Evolutionary conservation across 2,888 invertebrate species (phyloP).

Genomic region (Chrysolina americana): DNA sequence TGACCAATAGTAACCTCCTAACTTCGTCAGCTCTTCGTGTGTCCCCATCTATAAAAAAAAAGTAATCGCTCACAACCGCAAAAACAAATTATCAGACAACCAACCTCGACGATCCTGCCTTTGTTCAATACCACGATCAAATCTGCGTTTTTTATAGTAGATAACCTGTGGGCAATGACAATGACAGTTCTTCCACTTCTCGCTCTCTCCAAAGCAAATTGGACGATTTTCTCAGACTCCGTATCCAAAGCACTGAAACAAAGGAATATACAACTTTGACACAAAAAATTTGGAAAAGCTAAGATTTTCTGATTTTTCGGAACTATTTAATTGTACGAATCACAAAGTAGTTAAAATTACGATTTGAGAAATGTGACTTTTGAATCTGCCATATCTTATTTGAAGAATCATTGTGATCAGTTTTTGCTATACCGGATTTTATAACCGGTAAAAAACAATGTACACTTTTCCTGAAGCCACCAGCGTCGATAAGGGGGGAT

Average conservation of each 20-base stretch:
- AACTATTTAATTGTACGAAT: too few species aligned
- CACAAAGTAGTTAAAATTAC: too few species aligned
- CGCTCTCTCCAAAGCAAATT: conserved; percentile 88
- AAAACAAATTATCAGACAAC: conserved; percentile 25
- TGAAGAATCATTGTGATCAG: too few species aligned
- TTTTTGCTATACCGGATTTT: too few species aligned
- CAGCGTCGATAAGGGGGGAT: too few species aligned
- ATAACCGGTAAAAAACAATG: too few species aligned
- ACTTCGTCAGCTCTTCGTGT: conserved; percentile 83
- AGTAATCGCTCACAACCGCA: neutral
- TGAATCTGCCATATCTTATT: too few species aligned
- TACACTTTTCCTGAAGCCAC: too few species aligned
- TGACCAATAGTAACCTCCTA: conserved; percentile 89
- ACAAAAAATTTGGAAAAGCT: too few species aligned
- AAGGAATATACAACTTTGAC: conserved; percentile 21
- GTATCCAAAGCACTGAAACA: conserved; percentile 88
- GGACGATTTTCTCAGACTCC: conserved; percentile 92
- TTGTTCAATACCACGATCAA: conserved; percentile 90
- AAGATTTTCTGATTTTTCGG: too few species aligned
- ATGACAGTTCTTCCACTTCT: conserved; percentile 90
- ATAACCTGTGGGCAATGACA: conserved; percentile 95
- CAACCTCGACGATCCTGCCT: conserved; percentile 88
- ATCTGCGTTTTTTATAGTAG: conserved; percentile 93
- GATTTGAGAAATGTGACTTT: too few species aligned
- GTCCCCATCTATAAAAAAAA: conserved; percentile 81